Evolutionary conservation across 2,113 vertebrate species (phyloP).

Genomic region (Empidonax alnorum): DNA sequence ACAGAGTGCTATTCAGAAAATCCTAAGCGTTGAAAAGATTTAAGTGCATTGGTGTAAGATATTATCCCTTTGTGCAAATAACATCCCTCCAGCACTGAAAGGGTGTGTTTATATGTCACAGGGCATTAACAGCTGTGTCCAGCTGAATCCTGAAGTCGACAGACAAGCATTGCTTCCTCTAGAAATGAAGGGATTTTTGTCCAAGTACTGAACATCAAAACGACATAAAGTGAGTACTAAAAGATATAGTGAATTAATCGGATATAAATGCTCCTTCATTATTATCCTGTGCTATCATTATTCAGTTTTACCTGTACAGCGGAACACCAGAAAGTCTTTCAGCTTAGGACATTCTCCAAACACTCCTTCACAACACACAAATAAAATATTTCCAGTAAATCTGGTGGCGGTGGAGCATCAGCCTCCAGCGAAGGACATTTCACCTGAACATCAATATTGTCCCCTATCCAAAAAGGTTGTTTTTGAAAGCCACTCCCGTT

Average conservation of each 20-base stretch:
- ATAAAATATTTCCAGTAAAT: background rate
- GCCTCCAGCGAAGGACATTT: background rate
- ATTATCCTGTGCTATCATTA: background rate
- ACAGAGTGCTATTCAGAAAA: background rate
- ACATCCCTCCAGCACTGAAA: background rate
- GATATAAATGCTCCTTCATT: background rate
- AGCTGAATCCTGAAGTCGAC: background rate
- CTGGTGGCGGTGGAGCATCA: background rate
- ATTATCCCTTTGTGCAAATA: background rate
- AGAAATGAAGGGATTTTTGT: background rate
- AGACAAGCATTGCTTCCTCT: background rate
- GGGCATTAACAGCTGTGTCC: background rate
- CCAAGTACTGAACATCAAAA: background rate
- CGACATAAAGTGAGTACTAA: background rate
- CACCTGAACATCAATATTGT: background rate
- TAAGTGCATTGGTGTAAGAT: background rate
- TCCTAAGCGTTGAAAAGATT: background rate
- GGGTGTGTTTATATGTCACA: background rate
- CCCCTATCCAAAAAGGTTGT: background rate
- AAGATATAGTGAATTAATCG: background rate
- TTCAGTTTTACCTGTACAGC: conserved; percentile 6
- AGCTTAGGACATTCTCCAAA: background rate
- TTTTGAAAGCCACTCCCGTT: background rate
- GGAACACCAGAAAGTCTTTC: background rate
- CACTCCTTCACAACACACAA: background rate